phyloP scores from a whole-genome alignment of 1,140 invertebrate genomes.

The Lutraria rhynchaena region DNA sequence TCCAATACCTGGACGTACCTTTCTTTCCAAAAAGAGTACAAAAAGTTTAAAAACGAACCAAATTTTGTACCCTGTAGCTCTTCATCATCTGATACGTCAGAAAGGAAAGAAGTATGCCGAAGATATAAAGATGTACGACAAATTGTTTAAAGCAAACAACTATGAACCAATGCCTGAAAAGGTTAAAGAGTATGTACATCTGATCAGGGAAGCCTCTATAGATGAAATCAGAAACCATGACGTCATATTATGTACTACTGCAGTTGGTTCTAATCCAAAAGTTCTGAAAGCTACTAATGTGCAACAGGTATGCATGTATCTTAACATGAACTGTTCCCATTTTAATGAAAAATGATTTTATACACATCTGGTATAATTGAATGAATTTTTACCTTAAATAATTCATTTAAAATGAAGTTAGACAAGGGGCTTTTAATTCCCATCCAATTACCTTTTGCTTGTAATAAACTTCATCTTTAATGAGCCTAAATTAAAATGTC shows the following conservation, averaged over 20 bases:
- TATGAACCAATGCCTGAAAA: conserved; percentile 6
- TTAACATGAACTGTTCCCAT: not conserved
- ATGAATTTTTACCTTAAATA: too few species aligned
- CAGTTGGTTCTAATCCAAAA: conserved; percentile 59
- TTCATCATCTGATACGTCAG: conserved; percentile 68
- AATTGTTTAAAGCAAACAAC: conserved; percentile 33
- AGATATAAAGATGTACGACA: conserved; percentile 63
- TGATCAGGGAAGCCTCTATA: conserved; percentile 59
- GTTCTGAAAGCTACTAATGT: conserved; percentile 47
- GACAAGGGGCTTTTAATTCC: too few species aligned
- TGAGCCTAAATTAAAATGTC: too few species aligned
- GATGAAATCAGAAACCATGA: conserved; percentile 62
- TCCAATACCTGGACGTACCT: conserved; percentile 64
- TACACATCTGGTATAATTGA: too few species aligned
- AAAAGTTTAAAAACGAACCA: conserved; percentile 39
- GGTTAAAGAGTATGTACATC: conserved; percentile 58
- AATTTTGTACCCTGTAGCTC: conserved; percentile 57
- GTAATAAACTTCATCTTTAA: too few species aligned
- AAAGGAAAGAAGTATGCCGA: conserved; percentile 64
- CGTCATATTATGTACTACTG: conserved; percentile 65
- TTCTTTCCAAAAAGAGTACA: conserved; percentile 18
- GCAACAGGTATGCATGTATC: conserved; percentile 39
- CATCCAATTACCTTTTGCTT: too few species aligned
- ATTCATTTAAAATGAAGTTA: too few species aligned
- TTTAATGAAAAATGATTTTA: too few species aligned